Evolutionary conservation across 2,888 invertebrate species (phyloP).

Genomic region (Mesoligia furuncula): DNA sequence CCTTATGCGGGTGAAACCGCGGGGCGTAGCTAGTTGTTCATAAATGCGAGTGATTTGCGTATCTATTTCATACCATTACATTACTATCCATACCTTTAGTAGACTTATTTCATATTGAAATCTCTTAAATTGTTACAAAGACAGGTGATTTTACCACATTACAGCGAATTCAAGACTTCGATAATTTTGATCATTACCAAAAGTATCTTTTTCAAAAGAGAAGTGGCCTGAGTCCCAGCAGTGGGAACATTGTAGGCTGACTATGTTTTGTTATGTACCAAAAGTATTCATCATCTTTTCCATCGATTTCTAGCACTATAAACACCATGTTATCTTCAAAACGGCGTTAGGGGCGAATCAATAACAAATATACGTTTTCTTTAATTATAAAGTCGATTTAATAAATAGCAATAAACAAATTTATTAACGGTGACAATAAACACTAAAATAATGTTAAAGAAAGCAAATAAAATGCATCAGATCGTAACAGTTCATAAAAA

Average conservation of each 20-base stretch:
- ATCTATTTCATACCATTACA: background rate
- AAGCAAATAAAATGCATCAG: slow-evolving; percentile 30
- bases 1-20: too few relatives aligned
- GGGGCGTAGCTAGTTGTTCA: background rate
- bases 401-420: slow-evolving; percentile 44
- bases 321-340: background rate
- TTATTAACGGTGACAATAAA: slow-evolving; percentile 7
- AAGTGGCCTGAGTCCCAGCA: too few relatives aligned
- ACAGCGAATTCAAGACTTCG: background rate
- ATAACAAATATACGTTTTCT: background rate
- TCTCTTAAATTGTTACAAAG: background rate
- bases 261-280: too few relatives aligned
- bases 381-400: slow-evolving; percentile 13
- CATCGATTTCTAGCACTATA: background rate
- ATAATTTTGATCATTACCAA: slow-evolving; percentile 15
- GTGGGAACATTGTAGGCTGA: too few relatives aligned
- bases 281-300: slow-evolving; percentile 5
- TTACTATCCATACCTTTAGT: background rate
- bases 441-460: background rate
- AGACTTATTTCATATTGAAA: background rate
- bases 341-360: too few relatives aligned
- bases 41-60: too few relatives aligned
- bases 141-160: background rate
- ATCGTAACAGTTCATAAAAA: slow-evolving; percentile 18
- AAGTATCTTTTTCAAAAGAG: background rate